Conservation (phyloP, 2,113 vertebrate genomes). For the Eurypyga helias region DNA sequence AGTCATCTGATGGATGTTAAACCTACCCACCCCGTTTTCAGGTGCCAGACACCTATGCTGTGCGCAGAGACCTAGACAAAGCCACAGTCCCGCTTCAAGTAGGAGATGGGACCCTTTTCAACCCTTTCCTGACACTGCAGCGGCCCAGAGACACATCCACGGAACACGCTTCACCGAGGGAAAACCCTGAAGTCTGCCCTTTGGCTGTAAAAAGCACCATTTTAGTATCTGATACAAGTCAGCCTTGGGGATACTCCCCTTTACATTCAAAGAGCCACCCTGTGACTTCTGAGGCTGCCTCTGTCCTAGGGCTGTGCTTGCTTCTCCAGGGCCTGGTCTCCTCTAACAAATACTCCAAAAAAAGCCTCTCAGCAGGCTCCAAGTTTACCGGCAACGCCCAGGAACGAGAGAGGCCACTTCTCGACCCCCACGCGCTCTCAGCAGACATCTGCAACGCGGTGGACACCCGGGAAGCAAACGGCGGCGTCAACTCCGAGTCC, state of each 20-base stretch:
- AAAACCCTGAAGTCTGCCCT: accelerated
- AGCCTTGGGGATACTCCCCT: not conserved
- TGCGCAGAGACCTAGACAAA: not conserved
- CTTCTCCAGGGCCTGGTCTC: not conserved
- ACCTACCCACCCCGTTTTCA: not conserved
- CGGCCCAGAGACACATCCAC: accelerated
- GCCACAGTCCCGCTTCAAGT: not conserved
- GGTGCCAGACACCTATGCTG: accelerated
- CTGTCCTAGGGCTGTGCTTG: not conserved
- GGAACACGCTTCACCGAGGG: not conserved
- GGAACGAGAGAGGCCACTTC: not conserved
- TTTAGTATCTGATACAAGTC: not conserved
- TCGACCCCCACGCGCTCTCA: accelerated
- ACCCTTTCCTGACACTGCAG: not conserved
- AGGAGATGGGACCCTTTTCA: not conserved
- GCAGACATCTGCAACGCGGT: not conserved
- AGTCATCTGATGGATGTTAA: not conserved
- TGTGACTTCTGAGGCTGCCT: not conserved
- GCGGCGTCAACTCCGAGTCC: accelerated
- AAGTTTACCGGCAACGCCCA: not conserved
- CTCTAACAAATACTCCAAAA: not conserved
- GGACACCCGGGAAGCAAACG: accelerated
- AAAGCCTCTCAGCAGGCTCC: not conserved
- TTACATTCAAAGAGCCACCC: accelerated
- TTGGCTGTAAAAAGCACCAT: not conserved